A percentile compares a stretch with the other conserved stretches of the same genome.
Evolutionary conservation across 2,888 invertebrate species (phyloP).

Genomic region (Thelaira solivaga): DNA sequence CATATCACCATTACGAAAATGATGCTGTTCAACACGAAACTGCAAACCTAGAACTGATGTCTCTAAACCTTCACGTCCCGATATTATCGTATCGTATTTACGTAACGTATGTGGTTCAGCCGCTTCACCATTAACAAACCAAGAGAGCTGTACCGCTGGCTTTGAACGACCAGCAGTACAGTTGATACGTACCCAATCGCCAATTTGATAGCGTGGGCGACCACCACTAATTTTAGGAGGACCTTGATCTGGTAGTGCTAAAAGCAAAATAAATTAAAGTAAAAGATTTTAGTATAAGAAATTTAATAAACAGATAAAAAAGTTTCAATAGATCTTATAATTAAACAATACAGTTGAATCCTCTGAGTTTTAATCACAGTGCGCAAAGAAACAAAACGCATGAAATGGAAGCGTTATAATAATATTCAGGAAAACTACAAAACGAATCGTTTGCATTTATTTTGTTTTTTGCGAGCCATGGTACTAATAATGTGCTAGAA

Average conservation of each 20-base stretch:
- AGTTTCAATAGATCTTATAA: no score
- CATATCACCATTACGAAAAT: conserved; percentile 85
- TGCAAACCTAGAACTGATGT: conserved; percentile 83
- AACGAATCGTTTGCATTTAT: no score
- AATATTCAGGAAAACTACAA: no score
- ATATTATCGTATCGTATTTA: conserved; percentile 79
- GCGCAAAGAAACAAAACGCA: no score
- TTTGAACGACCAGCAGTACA: conserved; percentile 82
- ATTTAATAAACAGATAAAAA: no score
- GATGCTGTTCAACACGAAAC: conserved; percentile 82
- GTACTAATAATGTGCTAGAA: no score
- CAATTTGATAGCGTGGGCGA: conserved; percentile 80
- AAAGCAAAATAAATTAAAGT: conserved; percentile 24
- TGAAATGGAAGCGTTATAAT: no score
- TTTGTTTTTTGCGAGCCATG: no score
- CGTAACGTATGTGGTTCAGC: conserved; percentile 76
- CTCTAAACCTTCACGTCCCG: conserved; percentile 81
- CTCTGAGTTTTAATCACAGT: no score
- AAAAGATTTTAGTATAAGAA: not conserved
- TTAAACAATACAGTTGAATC: no score
- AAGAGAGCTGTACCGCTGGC: conserved; percentile 80
- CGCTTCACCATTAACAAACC: conserved; percentile 81
- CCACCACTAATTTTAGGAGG: conserved; percentile 80
- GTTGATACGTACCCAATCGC: conserved; percentile 80
- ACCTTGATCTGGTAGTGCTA: conserved; percentile 81